Evolutionary conservation across 1,140 invertebrate genomes (phyloP), one percentile per base, ranked within the genome.

Genomic region (Nephotettix cincticeps): DNA sequence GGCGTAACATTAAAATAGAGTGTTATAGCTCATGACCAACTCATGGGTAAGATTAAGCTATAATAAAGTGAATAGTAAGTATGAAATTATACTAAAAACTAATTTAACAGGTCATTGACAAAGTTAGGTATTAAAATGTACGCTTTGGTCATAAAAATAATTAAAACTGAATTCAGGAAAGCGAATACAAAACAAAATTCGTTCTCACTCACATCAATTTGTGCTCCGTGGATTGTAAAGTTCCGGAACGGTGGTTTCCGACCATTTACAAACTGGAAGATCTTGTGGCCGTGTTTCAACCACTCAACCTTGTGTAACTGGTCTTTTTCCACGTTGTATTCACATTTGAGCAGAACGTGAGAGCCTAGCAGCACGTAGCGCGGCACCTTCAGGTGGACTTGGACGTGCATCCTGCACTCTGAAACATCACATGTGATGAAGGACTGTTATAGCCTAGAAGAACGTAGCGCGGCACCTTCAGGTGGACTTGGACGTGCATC

Each of bases 221-320:
- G 86, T 45, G 89, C 88, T 64, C 91, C 90, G 13, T 83, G 79
- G 29, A 87, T 85, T 17, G 85, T 84, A 75, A 84, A 88, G 78
- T 86, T 86, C 72, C 86, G 83, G 78, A 89, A 92, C 19, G 91
- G 90, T 71, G 90, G 90, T 76, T 84, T 88, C 70, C 90, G 84
- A 69, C 89, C 89, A 72, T 86, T 88, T 77, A 93, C 87, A 80
- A 90, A 93, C 80, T 91, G 88, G 77, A 92, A 90, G 80, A 93
- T 89, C 80, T 91, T 92, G 78, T 86, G 86, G 76, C 87, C 87
- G 75, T 86, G 86, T 77, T 90, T 89, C 67, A 88, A 83, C 88
- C 91, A 93, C 77, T 91, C 90, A 71, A 85, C 81, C 75, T 84
- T 83, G 76, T 81, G 80, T 43, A 85, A 75, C 70, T 79, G 75